Evolutionary conservation across 1,140 invertebrate genomes (phyloP), one percentile per base, ranked within the genome.

Genomic region (Drosophila watanabei): DNA sequence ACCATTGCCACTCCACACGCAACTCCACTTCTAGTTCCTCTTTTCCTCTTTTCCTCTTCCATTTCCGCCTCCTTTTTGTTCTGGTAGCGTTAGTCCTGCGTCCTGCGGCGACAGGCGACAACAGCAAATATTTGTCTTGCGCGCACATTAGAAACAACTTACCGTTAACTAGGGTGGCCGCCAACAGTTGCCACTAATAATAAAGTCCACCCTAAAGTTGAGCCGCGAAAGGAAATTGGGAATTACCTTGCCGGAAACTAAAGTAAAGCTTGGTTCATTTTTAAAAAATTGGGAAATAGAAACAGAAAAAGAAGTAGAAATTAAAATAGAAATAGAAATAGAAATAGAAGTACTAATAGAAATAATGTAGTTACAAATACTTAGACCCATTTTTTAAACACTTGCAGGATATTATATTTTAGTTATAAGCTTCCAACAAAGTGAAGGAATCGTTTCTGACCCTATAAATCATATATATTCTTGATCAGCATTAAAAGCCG

Each of bases 1-100:
- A 75, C 46, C 63, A 72, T 69, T 81, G 81, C 65, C 81, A 85
- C 81, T 85, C 73, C 56, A 73, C 85, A 89, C 81, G 85, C 85
- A 66, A 88, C 87, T 75, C 70, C 61, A 82, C 75, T 52, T 60
- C 63, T 56, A 82, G 60, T 70, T 79, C 71, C 71, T 48, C 24
- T 56, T 13, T 60, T 33, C 66, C 65, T 70, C 62, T 83, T 81
- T 51, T 30, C 48, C 48, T 51, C 30, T 5, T 13, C 30, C 51
- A 52, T 8, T 52, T 52, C 51, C 51, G 51, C 30, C 33, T 52
- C 51, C 30, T 18, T n/a, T n/a, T 35, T 35, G n/a, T 18, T 24
- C 48, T 56, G 57, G 61, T 58, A 5, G 28, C 43, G 24, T 56
- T 52, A 11, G 8, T 49, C 39, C 13, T n/a, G 46, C 35, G 24